Percentiles rank a stretch among this genome's conserved stretches.
These are phyloP conservation scores for Onthophagus sagittarius DNA, from an alignment of 2,888 invertebrate genomes.

Conservation along the genomic window DNA sequence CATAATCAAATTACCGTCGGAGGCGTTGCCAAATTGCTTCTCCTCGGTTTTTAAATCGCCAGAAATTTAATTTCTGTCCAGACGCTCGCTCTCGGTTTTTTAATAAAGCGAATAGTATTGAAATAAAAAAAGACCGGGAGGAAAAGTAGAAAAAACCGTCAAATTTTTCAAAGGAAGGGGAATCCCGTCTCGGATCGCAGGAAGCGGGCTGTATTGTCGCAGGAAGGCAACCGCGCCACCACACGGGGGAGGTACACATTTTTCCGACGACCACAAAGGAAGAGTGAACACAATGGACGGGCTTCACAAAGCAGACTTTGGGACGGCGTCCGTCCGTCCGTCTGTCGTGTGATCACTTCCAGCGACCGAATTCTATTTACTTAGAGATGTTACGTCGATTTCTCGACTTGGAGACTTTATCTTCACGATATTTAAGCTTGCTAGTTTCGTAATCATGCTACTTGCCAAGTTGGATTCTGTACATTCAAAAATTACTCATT, in stretches of 20 bases:
- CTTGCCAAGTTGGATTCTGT: too few species aligned
- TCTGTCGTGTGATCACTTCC: neutral
- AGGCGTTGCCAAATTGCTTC: neutral
- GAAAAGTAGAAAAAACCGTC: neutral
- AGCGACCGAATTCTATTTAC: neutral
- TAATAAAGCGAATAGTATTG: neutral
- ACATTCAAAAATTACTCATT: too few species aligned
- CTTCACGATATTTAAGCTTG: neutral
- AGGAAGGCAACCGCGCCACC: neutral
- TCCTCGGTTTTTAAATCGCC: neutral
- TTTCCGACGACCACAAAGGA: neutral
- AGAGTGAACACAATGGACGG: neutral
- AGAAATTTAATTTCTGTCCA: neutral
- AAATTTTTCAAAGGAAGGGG: neutral
- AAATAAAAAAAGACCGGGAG: neutral
- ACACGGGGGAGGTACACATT: neutral
- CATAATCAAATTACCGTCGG: neutral
- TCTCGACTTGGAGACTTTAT: neutral
- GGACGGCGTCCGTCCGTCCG: neutral
- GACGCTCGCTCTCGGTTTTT: neutral
- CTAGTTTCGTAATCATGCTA: neutral
- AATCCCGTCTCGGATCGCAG: neutral
- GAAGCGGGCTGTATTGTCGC: neutral
- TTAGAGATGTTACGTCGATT: neutral
- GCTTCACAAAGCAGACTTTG: neutral